These are phyloP conservation scores for Andrena dorsata DNA, from an alignment of 2,888 invertebrate genomes.

Conservation along the genomic window DNA sequence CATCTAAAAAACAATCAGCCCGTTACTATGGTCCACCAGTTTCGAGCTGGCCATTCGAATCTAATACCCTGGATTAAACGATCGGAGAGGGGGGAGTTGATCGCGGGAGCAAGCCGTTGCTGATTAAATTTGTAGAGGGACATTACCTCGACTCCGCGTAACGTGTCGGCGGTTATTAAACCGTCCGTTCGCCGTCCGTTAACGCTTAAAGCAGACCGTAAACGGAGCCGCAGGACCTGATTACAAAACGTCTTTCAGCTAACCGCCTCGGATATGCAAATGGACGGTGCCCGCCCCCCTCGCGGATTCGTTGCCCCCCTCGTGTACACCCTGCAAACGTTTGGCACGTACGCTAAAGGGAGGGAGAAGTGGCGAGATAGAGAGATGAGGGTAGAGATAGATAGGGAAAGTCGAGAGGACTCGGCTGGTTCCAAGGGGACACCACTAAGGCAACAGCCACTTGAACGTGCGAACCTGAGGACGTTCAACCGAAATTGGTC, in stretches of 20 bases:
- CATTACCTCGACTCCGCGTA: constrained; percentile 12
- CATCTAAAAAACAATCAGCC: not conserved
- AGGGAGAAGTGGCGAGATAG: not conserved
- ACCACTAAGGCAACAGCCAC: constrained; percentile 63
- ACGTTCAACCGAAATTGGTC: constrained; percentile 68
- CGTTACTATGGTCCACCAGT: not conserved
- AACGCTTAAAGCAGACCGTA: constrained; percentile 36
- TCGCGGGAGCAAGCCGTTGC: not conserved
- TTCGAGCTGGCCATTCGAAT: not conserved
- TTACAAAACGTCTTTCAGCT: constrained; percentile 55
- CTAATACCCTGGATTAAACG: constrained; percentile 19
- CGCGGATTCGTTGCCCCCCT: constrained; percentile 48
- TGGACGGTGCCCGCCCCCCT: constrained; percentile 42
- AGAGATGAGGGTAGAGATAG: constrained; percentile 15
- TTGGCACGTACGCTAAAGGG: constrained; percentile 31
- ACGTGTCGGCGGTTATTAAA: constrained; percentile 43
- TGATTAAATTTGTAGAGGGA: constrained; percentile 46
- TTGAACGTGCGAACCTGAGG: constrained; percentile 52
- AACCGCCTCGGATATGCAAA: constrained; percentile 56
- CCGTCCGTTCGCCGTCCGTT: constrained; percentile 20
- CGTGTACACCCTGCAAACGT: constrained; percentile 51
- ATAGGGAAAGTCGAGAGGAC: constrained; percentile 46
- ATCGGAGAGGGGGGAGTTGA: not conserved
- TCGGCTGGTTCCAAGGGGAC: constrained; percentile 54
- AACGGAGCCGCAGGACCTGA: constrained; percentile 40